Evolutionary conservation across 2,888 invertebrate species (phyloP).

Genomic region (Oxyteleia sp.): DNA sequence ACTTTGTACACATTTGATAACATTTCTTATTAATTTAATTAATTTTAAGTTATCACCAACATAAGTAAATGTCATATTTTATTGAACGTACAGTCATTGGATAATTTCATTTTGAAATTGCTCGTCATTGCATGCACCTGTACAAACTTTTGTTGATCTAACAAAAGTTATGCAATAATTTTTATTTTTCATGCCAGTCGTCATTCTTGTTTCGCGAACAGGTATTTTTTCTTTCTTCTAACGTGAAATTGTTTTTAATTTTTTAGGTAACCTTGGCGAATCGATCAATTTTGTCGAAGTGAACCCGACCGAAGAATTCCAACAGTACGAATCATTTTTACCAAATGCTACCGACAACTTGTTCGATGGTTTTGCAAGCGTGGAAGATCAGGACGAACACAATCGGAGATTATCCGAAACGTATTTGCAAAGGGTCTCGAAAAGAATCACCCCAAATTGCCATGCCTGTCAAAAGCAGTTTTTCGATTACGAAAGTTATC

Average conservation of each 20-base stretch:
- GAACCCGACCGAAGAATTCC: conserved; percentile 32
- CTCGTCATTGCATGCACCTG: no score
- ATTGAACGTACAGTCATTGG: no score
- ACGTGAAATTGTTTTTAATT: conserved; percentile 22
- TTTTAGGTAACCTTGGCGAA: conserved; percentile 37
- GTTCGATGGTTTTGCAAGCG: conserved; percentile 7
- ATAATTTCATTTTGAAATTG: no score
- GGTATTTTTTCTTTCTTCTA: conserved; percentile 23
- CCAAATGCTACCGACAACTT: not conserved
- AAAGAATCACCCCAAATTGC: conserved; percentile 17
- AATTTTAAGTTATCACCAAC: no score
- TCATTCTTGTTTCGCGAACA: not conserved
- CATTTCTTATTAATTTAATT: no score
- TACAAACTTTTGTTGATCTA: no score
- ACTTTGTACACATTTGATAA: no score
- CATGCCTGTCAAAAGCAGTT: conserved; percentile 42
- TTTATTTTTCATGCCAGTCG: not conserved
- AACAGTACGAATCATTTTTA: conserved; percentile 17
- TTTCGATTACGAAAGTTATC: conserved; percentile 50
- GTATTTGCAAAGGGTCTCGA: conserved; percentile 22
- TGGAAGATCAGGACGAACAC: not conserved
- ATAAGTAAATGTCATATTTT: no score
- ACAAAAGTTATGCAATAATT: not conserved
- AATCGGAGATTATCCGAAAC: conserved; percentile 8
- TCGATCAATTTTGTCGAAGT: conserved; percentile 37